Evolutionary conservation across 2,797 vertebrate genomes (phyloP), one percentile per base, ranked within the genome.

Genomic region (Phalloptychus januarius): DNA sequence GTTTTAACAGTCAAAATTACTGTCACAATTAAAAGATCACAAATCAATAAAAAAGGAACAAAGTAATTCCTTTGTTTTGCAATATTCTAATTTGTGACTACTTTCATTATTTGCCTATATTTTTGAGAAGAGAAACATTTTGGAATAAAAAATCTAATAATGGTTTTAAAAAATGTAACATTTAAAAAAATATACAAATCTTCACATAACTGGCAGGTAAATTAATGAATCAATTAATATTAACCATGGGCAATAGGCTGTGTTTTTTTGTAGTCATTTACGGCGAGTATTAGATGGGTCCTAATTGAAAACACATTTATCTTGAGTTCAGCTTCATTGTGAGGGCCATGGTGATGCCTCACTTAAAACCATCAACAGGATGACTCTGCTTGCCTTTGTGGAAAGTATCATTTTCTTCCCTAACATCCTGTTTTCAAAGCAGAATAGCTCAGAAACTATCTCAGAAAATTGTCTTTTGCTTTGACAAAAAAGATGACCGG

Each of bases 261-360:
- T 95, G 87, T 95, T 95, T 94, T 94, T 91, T 83, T 89, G 1
- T 15, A 93, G 85, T 86, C 84, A 40, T 85, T 91, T 88, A 83
- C 79, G 84, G 63, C 67, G 86, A 91, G 84, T 72, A 23, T 89
- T 93, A 93, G 91, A 94, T 87, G 83, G 87, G 83, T 90, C 74
- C 81, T 92, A 92, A 94, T 93, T 90, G 86, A 93, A 92, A 85
- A 92, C 88, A 91, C 90, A 93, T 94, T 94, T 94, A 92, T 91
- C 88, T 84, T 88, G 87, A 80, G 90, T 94, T 93, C 88, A 93
- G 91, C 91, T 91, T 54, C 25, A 54, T 54, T 91, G 88, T 92
- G 91, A 93, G 81, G 74, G 79, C 50, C 87, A 82, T 90, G 91
- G 91, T 91, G 83, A 93, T 89, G 85, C 87, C 91, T 91, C 91